Evolutionary conservation across 2,888 invertebrate species (phyloP), one percentile per base, ranked within the genome.

Genomic region (Phyllotreta cruciferae): DNA sequence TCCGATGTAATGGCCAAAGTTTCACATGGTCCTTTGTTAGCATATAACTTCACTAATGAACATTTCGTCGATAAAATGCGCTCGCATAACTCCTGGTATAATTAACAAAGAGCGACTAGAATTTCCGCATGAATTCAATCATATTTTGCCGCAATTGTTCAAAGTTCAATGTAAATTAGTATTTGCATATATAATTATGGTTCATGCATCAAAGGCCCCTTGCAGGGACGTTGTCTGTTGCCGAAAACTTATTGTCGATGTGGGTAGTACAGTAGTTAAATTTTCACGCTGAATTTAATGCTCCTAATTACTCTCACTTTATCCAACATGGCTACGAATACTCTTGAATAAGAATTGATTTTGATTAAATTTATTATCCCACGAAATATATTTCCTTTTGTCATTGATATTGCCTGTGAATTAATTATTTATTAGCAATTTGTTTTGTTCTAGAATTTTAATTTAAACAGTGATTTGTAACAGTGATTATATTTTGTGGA

Each of bases 131-230:
- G 73, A 73, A 71, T 68, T 69, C 69, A 74, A 74, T 74, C 69
- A 75, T 75, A 76, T 77, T 74, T 72, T 70, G 62, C 65, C 66
- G 70, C 71, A 75, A 78, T 78, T 77, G 79, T 79, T 80, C 79
- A 79, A 79, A 79, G 79, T 80, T 79, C 78, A 77, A 76, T 77
- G 78, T 73, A 79, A 79, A 78, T 79, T 73, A 73, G 71, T 74
- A 79, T 80, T 79, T 79, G 72, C 80, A 80, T 80, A 79, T 70
- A 79, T 79, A 80, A 80, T 79, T 79, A 79, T 71, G 69, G 70
- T 69, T 69, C 70, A 67, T 66, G 68, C 73, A 66, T 75, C 74
- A 75, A 75, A 74, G 74, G 71, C 68, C 70, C 54, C 63, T 64
- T 61, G 63, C 41, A 58, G 67, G 63, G 63, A 65, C 56, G 24